phyloP scores from a whole-genome alignment of 2,797 vertebrate genomes.

The Vireo griseus region DNA sequence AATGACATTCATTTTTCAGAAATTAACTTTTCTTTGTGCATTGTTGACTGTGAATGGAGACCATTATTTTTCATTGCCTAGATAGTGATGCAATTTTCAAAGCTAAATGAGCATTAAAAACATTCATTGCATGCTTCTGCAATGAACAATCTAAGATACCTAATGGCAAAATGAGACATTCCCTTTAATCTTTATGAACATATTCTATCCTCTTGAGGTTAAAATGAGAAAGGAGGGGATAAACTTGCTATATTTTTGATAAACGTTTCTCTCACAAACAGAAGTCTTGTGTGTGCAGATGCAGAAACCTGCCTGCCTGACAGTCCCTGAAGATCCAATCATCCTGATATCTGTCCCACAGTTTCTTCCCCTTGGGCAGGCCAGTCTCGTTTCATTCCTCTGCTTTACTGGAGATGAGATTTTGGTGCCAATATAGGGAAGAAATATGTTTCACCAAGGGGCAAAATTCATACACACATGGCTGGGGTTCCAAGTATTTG shows the following conservation, averaged over 20 bases:
- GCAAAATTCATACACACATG: not conserved
- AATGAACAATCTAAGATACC: conserved; percentile 9
- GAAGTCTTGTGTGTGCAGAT: not conserved
- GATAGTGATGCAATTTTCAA: conserved; percentile 44
- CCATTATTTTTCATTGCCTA: conserved; percentile 49
- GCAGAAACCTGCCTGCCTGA: not conserved
- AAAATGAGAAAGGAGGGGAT: conserved; percentile 17
- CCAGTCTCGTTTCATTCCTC: not conserved
- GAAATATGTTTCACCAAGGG: not conserved
- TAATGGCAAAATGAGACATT: not conserved
- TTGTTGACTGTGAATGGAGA: conserved; percentile 48
- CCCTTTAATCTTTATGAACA: conserved; percentile 20
- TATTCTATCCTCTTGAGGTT: not conserved
- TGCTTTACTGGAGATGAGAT: not conserved
- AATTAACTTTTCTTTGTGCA: conserved; percentile 54
- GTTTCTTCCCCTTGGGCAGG: not conserved
- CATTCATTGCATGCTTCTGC: conserved; percentile 7
- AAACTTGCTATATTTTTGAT: not conserved
- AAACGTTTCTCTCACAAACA: not conserved
- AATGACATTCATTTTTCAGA: conserved; percentile 41
- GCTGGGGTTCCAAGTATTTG: not conserved
- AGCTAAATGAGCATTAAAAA: conserved; percentile 55
- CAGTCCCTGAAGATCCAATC: not conserved
- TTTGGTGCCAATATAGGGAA: not conserved
- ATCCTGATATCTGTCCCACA: not conserved